Evolutionary conservation across 2,113 vertebrate species (phyloP).

Genomic region (Zapus hudsonius): DNA sequence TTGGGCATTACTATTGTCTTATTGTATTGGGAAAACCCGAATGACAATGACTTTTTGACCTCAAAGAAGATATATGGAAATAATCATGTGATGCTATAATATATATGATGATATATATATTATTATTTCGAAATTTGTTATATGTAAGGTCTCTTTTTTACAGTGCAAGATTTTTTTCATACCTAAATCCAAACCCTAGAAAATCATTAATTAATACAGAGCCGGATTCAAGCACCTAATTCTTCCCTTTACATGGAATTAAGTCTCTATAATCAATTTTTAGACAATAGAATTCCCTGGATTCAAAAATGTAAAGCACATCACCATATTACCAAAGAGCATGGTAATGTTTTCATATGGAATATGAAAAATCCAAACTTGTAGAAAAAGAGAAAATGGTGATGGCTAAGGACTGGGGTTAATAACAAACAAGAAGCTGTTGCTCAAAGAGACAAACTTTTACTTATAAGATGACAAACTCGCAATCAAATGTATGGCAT

Average conservation of each 20-base stretch:
- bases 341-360: background rate
- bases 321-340: background rate
- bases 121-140: background rate
- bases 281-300: background rate
- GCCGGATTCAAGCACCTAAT: too few species aligned
- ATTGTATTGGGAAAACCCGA: background rate
- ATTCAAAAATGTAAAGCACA: background rate
- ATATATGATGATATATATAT: too few species aligned
- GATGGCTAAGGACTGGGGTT: too few species aligned
- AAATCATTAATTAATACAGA: background rate
- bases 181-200: background rate
- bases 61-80: background rate
- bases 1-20: background rate
- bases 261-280: background rate
- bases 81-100: background rate
- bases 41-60: background rate
- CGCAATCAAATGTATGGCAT: background rate
- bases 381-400: background rate
- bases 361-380: background rate
- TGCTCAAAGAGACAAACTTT: background rate
- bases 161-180: background rate
- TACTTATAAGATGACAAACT: background rate
- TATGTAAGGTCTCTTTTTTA: background rate
- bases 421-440: too few species aligned
- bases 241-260: background rate